phyloP scores from a whole-genome alignment of 2,113 vertebrate genomes.

The Neopipo cinnamomea region DNA sequence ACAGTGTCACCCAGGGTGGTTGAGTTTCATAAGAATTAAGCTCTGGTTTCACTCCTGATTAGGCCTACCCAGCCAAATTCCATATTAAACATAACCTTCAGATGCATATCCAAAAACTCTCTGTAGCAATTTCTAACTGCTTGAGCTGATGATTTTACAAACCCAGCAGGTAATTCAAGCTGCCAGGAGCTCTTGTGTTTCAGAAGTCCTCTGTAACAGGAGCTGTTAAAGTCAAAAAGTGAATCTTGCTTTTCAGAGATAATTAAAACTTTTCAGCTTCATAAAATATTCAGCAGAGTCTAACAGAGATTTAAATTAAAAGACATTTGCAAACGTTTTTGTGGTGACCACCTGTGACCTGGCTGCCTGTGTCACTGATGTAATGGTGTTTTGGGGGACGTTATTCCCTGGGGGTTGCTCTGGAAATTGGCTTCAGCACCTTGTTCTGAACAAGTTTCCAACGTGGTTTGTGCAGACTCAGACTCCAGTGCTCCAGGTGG shows the following conservation, averaged over 20 bases:
- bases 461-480: rapidly evolving
- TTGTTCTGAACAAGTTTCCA: not conserved
- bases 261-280: not conserved
- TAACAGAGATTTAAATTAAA: not conserved
- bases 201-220: not conserved
- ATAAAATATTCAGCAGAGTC: not conserved
- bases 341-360: not conserved
- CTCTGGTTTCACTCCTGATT: not conserved
- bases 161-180: not conserved
- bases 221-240: not conserved
- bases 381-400: not conserved
- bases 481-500: not conserved
- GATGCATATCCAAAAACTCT: not conserved
- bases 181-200: not conserved
- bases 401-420: not conserved
- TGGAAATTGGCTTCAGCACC: not conserved
- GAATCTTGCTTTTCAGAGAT: not conserved
- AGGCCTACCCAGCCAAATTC: not conserved
- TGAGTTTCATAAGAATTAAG: not conserved
- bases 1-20: not conserved
- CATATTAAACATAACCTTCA: not conserved
- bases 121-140: not conserved
- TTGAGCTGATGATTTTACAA: not conserved
- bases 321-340: not conserved
- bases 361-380: not conserved